These are phyloP conservation scores for Ephestia elutella DNA, from an alignment of 1,140 invertebrate species.

Conservation along the genomic window DNA sequence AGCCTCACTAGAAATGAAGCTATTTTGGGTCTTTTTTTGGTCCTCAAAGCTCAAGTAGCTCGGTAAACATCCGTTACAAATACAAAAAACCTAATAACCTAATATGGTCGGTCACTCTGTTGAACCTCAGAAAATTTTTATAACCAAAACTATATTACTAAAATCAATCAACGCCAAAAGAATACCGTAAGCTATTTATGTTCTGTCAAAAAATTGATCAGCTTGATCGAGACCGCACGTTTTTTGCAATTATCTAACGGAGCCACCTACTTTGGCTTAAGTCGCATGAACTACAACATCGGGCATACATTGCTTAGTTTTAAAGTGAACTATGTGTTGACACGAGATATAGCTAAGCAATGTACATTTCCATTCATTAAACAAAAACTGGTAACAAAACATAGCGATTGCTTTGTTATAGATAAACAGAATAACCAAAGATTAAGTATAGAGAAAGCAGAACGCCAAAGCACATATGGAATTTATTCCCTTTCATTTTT, in stretches of 20 bases:
- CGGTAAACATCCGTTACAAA: background rate
- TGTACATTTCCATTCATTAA: no score
- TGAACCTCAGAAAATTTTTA: background rate
- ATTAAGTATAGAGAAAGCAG: background rate
- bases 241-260: constrained; percentile 31
- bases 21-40: no score
- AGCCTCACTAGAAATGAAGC: no score
- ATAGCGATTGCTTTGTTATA: no score
- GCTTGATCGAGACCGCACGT: constrained; percentile 20
- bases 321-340: no score
- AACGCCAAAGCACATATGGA: background rate
- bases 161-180: constrained; percentile 23
- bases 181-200: constrained; percentile 31
- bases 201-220: constrained; percentile 31
- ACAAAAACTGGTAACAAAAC: background rate
- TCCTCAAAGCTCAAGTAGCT: no score
- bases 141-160: background rate
- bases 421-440: background rate
- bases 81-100: background rate
- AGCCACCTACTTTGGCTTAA: constrained; percentile 11
- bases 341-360: no score
- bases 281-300: no score
- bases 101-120: no score
- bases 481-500: background rate
- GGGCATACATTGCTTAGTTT: no score